phyloP scores from a whole-genome alignment of 2,113 vertebrate genomes.

The Daboia siamensis region DNA sequence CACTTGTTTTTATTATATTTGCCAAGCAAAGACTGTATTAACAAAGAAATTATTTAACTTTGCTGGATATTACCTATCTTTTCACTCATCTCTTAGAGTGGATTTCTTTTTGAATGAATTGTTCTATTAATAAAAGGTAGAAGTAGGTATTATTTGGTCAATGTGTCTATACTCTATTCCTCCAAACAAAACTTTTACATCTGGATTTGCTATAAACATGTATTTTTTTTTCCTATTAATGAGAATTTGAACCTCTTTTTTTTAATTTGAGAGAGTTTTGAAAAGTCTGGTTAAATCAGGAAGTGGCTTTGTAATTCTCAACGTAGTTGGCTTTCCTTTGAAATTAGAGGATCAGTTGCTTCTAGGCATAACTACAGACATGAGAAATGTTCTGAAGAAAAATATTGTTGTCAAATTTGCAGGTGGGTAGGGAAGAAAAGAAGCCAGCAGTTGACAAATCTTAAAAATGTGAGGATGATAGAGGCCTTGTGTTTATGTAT shows the following conservation, averaged over 20 bases:
- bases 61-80: slow-evolving; percentile 29
- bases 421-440: background rate
- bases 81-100: slow-evolving; percentile 11
- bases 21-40: slow-evolving; percentile 49
- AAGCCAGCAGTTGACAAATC: background rate
- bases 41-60: slow-evolving; percentile 46
- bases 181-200: background rate
- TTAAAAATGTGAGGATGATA: background rate
- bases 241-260: slow-evolving; percentile 10
- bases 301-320: background rate
- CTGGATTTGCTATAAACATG: slow-evolving; percentile 27
- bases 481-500: background rate
- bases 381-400: background rate
- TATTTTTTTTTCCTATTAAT: slow-evolving; percentile 39
- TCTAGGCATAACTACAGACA: background rate
- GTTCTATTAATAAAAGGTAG: slow-evolving; percentile 27
- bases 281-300: background rate
- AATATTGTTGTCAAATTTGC: background rate
- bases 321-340: background rate
- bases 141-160: slow-evolving; percentile 22
- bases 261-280: background rate
- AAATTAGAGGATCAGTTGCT: background rate
- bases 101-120: slow-evolving; percentile 25
- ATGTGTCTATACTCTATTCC: background rate
- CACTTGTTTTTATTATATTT: background rate